Evolutionary conservation across 2,113 vertebrate species (phyloP), one percentile per base, ranked within the genome.

Genomic region (Echinops telfairi): DNA sequence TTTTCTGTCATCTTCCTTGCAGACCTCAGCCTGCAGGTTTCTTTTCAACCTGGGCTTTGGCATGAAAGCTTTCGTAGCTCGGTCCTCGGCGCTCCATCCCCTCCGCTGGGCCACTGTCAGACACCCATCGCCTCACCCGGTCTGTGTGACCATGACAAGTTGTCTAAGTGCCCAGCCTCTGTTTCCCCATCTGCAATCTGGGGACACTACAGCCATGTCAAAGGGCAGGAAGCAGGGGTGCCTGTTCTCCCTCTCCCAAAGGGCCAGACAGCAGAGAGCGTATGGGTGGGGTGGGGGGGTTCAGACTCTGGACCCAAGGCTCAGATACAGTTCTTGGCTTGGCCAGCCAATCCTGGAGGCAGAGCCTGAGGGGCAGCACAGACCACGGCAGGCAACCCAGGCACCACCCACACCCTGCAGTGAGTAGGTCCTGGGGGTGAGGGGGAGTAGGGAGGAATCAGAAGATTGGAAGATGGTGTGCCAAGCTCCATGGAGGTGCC

Each of bases 371-470:
- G 14, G 40, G 64, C 15, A 58, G 38, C 57, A 1, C 14, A 4
- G 11, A 33, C 87, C 15, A 0, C 2, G 47, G 29, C 0, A 33
- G 19, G 4, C 27, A 22, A 43, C 15, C 27, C 6, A 6, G 53
- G 58, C 29, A 36, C 60, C 5, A 71, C 75, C n/a, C 9, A 4
- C 3, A 3, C 47, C 47, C 47, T 14, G 47, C 47, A 31, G 1
- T 27, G 15, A 53, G 20, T 38, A 68, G 27, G 64, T 68, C 81
- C n/a, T 60, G 33, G 33, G 27, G 6, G 25, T 53, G 19, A 40
- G 40, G 3, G 40, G 11, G 40, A 4, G n/a, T 0, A 4, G 16
- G 15, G 27, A 15, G 29, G 31, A 19, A 25, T 3, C 53, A 20
- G 64, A 31, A 38, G 31, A 27, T 3, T n/a, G 33, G 33, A 31